Evolutionary conservation across 1,140 invertebrate species (phyloP).

Genomic region (Ridgeia piscesae): DNA sequence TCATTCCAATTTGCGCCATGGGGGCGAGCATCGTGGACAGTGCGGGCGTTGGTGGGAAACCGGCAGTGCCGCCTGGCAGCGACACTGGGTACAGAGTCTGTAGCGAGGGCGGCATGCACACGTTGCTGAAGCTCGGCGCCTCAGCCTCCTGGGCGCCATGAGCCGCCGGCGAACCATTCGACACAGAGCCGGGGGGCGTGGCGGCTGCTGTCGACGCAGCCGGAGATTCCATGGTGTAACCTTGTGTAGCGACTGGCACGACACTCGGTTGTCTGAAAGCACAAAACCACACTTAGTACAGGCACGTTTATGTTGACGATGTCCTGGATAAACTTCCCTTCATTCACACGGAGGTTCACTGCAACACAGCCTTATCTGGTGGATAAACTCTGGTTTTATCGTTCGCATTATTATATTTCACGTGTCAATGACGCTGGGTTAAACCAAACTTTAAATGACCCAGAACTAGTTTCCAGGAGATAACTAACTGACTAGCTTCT

Average conservation of each 20-base stretch:
- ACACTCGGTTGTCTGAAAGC: neutral
- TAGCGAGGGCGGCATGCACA: neutral
- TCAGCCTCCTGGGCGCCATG: neutral
- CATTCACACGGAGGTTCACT: no score
- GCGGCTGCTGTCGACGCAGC: neutral
- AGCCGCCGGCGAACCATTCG: neutral
- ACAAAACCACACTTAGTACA: neutral
- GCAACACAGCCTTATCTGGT: no score
- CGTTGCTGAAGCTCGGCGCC: neutral
- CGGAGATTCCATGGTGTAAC: neutral
- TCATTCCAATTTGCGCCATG: slow-evolving; percentile 8
- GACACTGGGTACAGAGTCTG: neutral
- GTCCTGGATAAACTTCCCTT: no score
- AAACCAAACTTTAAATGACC: no score
- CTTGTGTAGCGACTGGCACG: neutral
- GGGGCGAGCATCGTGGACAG: neutral
- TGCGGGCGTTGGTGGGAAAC: neutral
- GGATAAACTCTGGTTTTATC: no score
- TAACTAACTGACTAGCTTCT: no score
- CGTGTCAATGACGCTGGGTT: no score
- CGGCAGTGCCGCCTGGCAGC: neutral
- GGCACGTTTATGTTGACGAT: no score
- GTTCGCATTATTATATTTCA: no score
- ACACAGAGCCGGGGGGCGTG: neutral
- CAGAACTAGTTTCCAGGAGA: no score